Percentiles rank a stretch among this genome's conserved stretches.
Conservation (phyloP, 2,888 invertebrate species). For the Unio pictorum region DNA sequence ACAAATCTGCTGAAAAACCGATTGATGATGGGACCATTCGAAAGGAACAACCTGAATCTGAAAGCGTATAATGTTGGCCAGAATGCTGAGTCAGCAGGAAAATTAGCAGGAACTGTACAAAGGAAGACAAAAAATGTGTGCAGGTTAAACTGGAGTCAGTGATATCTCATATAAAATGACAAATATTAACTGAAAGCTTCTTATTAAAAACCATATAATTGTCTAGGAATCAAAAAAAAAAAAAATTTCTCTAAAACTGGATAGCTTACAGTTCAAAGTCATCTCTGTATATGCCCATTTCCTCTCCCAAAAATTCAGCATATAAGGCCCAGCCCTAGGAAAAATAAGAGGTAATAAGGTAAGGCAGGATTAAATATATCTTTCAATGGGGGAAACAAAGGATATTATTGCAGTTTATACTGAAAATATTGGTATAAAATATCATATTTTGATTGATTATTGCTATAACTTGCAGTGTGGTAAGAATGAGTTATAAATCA, state of each 20-base stretch:
- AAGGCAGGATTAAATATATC: neutral
- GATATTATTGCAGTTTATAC: neutral
- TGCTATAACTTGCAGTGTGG: neutral
- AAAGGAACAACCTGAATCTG: no score
- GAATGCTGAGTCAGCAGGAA: no score
- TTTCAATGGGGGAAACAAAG: neutral
- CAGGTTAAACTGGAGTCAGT: no score
- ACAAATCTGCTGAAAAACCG: no score
- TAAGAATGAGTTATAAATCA: no score
- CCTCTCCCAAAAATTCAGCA: slow-evolving; percentile 68
- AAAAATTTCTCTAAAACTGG: no score
- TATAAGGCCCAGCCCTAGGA: slow-evolving; percentile 74
- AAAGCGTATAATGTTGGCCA: no score
- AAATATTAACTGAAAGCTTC: no score
- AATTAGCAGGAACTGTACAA: no score
- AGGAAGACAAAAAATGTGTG: no score
- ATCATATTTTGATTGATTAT: neutral
- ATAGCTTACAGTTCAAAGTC: slow-evolving; percentile 60
- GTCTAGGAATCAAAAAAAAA: neutral
- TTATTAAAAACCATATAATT: neutral
- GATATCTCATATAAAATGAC: no score
- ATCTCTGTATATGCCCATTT: slow-evolving; percentile 67
- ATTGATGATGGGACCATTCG: no score
- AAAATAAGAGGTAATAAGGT: slow-evolving; percentile 4
- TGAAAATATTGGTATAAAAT: neutral